Evolutionary conservation across 2,113 vertebrate species (phyloP).

Genomic region (Sturnus vulgaris): DNA sequence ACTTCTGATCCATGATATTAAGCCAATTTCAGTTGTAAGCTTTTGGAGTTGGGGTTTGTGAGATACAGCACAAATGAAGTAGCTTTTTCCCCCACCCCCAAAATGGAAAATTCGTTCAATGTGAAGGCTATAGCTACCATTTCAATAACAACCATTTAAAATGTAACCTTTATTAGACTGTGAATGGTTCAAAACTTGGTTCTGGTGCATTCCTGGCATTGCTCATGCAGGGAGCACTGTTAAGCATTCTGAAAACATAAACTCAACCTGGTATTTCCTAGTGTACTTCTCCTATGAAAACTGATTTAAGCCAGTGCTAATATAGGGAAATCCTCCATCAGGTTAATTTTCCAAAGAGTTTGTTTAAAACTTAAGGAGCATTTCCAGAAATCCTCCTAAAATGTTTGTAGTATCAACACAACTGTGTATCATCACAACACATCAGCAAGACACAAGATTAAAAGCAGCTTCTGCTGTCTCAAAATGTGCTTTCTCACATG

Average conservation of each 20-base stretch:
- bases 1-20: neutral
- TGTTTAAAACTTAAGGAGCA: neutral
- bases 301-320: neutral
- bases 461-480: neutral
- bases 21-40: neutral
- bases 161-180: neutral
- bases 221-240: neutral
- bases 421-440: neutral
- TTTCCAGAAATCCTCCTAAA: neutral
- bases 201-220: neutral
- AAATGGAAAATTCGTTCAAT: neutral
- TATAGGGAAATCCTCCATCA: neutral
- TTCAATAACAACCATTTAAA: neutral
- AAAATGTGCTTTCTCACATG: neutral
- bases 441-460: neutral
- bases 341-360: neutral
- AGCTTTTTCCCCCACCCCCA: rapidly evolving
- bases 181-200: neutral
- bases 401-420: neutral
- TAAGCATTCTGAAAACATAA: neutral
- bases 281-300: neutral
- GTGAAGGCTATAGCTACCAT: neutral
- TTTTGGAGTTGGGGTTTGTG: neutral
- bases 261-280: neutral
- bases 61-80: neutral